Base-by-base conservation (phyloP, 1,140 invertebrate genomes). In the Calycopis cecrops region DNA sequence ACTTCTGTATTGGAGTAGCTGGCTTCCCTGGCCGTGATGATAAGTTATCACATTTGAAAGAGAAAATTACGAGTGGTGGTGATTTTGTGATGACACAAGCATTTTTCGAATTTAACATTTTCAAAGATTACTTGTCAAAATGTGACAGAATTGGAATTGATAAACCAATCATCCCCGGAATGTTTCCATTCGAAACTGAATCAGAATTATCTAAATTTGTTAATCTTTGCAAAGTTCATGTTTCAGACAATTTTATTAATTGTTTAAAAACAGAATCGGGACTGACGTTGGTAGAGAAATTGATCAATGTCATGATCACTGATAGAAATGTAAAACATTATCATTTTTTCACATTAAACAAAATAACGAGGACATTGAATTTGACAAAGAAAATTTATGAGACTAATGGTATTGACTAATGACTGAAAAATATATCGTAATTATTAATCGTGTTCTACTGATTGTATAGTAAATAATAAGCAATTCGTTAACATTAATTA, bases 51-150 rank as follows among this genome's bases (percentile, higher is more conserved):
- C 44, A 62, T 40, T 54, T 86, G 2, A 82, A 82, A 63, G 63
- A 76, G 54, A 88, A 88, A 69, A 59, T 85, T 8, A 64, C 75
- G 1, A 62, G 51, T 51, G 84, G 85, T 35, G 85, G 76, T 2
- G 68, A 88, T 54, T 88, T 88, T 51, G 75, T 88, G 34, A 56
- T 88, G 11, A 86, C 85, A 8, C 85, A 88, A 65, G 84, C 83
- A 14, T 77, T 85, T 62, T 88, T 87, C 52, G 79, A 88, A 34
- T 11, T 48, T 16, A 60, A 64, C 12, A 38, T 67, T 14, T 87
- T 67, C 34, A 59, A 60, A 35, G 59, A 37, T 8, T 88, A 76
- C 56, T n/a, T 62, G n/a, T 37, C 59, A 9, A 63, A 64, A 60
- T 86, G 82, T 62, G 62, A 68, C 62, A 63, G 67, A 28, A 44